Base-by-base conservation (phyloP, 2,113 vertebrate species). In the Aramus guarauna region DNA sequence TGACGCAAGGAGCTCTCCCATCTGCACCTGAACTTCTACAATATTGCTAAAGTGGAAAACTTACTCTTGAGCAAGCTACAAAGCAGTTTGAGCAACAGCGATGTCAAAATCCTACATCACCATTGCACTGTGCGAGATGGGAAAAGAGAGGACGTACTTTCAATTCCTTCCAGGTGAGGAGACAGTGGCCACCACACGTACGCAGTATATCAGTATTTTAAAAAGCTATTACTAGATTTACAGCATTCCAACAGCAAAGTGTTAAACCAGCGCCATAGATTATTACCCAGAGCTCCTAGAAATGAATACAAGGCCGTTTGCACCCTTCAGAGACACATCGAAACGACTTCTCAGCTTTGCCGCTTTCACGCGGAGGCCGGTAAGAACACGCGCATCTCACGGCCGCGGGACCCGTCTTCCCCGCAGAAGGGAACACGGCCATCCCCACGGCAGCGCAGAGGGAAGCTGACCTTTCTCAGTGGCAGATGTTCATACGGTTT, bases 301-400 rank as follows among this genome's bases (percentile, higher is more conserved):
- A 29, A 36, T 6, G 26, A 21, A 13, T 76, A 23, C 48, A 12
- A 76, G 78, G 76, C 75, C 36, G 9, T 3, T 2, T 2, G 52
- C 36, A 47, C 52, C 29, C 69, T 63, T 45, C 2, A 2, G 77
- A 68, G 63, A 71, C 30, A 22, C 21, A 16, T 2, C 5, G 6
- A 23, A 41, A 41, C 1, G 39, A 12, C 59, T 66, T 75, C 36
- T 21, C 0, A 2, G 30, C 18, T 3, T 4, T 1, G 1, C 26
- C 4, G 64, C 56, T 74, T 11, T 27, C 80, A 7, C 6, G 5
- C 11, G 0, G 67, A 39, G 22, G 37, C 32, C 16, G 3, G 36
- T 2, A 17, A 3, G 6, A n/a, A 19, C 19, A 4, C 2, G 1
- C 2, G 5, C 34, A 27, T 32, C 53, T 4, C 34, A 1, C 9